Percentiles rank a stretch among this genome's conserved stretches.
Evolutionary conservation across 2,113 vertebrate genomes (phyloP).

Genomic region (Malurus alboscapulatus): DNA sequence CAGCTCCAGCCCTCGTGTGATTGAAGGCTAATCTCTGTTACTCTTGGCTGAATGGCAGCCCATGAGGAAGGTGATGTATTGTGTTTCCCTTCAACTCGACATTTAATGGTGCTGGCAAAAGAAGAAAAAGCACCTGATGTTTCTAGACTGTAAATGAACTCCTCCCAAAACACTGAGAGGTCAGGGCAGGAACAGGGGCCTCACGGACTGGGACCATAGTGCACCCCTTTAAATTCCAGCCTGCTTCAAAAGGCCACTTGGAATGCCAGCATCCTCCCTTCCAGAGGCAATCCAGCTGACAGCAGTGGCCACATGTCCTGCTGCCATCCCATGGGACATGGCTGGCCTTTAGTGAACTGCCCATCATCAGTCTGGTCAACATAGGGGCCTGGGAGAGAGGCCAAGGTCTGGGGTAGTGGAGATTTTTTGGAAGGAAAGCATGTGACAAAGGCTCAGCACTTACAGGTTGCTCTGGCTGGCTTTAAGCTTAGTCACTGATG

Average conservation of each 20-base stretch:
- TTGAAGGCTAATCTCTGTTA: constrained; percentile 57
- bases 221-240: neutral
- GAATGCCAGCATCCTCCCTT: neutral
- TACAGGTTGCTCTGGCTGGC: neutral
- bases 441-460: neutral
- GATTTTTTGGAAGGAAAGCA: neutral
- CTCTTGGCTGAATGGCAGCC: constrained; percentile 35
- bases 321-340: neutral
- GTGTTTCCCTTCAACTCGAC: neutral
- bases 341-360: neutral
- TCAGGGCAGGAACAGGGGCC: neutral
- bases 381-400: neutral
- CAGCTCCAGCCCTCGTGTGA: neutral
- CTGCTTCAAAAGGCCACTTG: neutral
- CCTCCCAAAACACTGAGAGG: neutral
- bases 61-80: constrained; percentile 29
- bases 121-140: neutral
- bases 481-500: neutral
- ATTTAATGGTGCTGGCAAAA: constrained; percentile 3
- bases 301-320: neutral
- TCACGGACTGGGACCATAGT: fast-evolving
- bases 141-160: neutral
- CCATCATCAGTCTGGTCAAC: neutral
- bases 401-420: neutral
- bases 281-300: neutral